Base-by-base conservation (phyloP, 2,113 vertebrate species). In the Laticauda laticaudata region DNA sequence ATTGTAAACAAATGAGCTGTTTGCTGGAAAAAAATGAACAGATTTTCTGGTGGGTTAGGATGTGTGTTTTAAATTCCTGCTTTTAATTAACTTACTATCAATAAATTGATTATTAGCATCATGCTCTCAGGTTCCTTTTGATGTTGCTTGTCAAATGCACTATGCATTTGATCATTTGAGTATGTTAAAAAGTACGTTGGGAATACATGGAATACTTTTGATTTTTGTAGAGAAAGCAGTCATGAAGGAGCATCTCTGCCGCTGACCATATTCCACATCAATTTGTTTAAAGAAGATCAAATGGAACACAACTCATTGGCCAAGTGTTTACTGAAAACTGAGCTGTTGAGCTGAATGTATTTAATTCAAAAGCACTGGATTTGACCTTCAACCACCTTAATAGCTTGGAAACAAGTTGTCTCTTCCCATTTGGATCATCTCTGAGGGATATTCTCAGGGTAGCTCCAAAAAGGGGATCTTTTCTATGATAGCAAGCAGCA, bases 41-140 rank as follows among this genome's bases (percentile, higher is more conserved):
- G 21, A 39, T 69, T 88, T 88, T 69, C 55, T 51, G 54, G 86
- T 59, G 15, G 26, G 57, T 61, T 69, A n/a, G 61, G 88, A 92
- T 55, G 91, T 43, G 3, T 43, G 53, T 51, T 92, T 88, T 48
- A 88, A 92, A 57, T 88, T 48, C 34, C 43, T 64, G n/a, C 86
- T 92, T 92, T 92, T 88, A 88, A 92, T 92, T 92, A 88, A 53
- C 59, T 88, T 24, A 48, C n/a, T 55, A 88, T 69, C 59, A 88
- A 92, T 92, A 55, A 88, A 88, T 88, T 64, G 91, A 93, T 34
- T 0, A 86, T 93, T 51, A 93, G 64, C 89, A 93, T 85, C 57
- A 45, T 54, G 81, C 26, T 43, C 64, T 57, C 48, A 43, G 81
- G 0, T 39, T 18, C 93, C 90, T 43, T 45, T 43, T n/a, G 51